These are phyloP conservation scores for Phymastichus coffea DNA, from an alignment of 1,140 invertebrate species.

Conservation along the genomic window DNA sequence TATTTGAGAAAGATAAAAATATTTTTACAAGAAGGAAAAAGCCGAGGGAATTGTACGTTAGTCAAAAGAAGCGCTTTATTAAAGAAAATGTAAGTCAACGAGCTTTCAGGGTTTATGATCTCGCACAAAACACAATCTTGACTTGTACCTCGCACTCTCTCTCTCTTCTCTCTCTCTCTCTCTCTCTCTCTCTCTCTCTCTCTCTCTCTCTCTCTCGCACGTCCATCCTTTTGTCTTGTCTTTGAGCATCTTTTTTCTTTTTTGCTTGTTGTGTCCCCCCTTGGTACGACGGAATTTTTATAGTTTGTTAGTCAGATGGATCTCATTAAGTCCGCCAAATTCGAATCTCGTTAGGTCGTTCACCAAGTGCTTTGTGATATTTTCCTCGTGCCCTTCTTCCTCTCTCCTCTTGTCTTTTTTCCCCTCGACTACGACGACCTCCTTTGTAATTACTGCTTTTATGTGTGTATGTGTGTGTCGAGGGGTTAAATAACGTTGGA, in stretches of 20 bases:
- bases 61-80: no score
- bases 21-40: no score
- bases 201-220: slow-evolving; percentile 17
- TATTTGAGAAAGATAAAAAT: no score
- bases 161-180: not conserved
- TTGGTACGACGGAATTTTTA: slow-evolving; percentile 19
- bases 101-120: no score
- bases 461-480: no score
- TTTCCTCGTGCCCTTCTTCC: not conserved
- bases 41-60: no score
- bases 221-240: not conserved
- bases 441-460: slow-evolving; percentile 21
- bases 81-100: no score
- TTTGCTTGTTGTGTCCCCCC: not conserved
- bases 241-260: not conserved
- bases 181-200: not conserved
- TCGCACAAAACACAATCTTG: no score
- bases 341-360: slow-evolving; percentile 16
- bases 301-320: slow-evolving; percentile 13
- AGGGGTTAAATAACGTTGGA: slow-evolving; percentile 10
- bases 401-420: no score
- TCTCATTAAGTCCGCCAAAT: slow-evolving; percentile 13
- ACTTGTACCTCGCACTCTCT: no score
- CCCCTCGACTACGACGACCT: not conserved
- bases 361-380: slow-evolving; percentile 13